These are phyloP conservation scores for Muscicapa striata DNA, from an alignment of 2,797 vertebrate species.

Conservation along the genomic window DNA sequence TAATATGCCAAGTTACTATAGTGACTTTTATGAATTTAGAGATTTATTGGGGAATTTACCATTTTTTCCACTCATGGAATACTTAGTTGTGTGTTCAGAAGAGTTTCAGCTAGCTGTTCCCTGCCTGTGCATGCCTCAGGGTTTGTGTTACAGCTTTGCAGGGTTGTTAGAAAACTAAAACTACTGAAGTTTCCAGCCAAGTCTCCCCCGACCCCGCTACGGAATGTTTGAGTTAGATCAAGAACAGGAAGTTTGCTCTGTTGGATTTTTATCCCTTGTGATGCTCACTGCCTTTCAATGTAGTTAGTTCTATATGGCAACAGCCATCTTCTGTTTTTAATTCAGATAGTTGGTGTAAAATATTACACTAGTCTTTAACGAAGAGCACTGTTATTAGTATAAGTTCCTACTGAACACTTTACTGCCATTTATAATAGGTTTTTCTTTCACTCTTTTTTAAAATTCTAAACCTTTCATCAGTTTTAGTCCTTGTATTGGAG, in stretches of 20 bases:
- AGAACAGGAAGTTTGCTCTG: neutral
- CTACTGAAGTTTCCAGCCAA: neutral
- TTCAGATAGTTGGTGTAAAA: neutral
- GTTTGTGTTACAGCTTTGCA: neutral
- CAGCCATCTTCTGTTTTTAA: neutral
- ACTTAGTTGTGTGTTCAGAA: neutral
- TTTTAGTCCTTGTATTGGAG: neutral
- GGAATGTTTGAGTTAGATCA: neutral
- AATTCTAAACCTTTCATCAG: neutral
- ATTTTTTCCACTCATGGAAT: neutral
- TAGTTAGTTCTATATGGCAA: neutral
- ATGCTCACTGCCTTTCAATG: neutral
- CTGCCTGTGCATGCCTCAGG: neutral
- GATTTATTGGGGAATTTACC: neutral
- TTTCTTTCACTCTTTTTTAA: neutral
- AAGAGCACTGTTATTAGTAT: neutral
- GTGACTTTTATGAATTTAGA: neutral
- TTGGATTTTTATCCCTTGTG: neutral
- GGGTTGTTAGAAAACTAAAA: neutral
- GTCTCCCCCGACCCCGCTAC: accelerated
- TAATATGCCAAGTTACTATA: neutral
- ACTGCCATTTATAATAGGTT: neutral
- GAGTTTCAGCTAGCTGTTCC: neutral
- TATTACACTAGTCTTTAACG: neutral
- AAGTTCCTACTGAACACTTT: neutral